A percentile compares a stretch with the other conserved stretches of the same genome.
Evolutionary conservation across 2,797 vertebrate genomes (phyloP).

Genomic region (Phataginus tetradactyla): DNA sequence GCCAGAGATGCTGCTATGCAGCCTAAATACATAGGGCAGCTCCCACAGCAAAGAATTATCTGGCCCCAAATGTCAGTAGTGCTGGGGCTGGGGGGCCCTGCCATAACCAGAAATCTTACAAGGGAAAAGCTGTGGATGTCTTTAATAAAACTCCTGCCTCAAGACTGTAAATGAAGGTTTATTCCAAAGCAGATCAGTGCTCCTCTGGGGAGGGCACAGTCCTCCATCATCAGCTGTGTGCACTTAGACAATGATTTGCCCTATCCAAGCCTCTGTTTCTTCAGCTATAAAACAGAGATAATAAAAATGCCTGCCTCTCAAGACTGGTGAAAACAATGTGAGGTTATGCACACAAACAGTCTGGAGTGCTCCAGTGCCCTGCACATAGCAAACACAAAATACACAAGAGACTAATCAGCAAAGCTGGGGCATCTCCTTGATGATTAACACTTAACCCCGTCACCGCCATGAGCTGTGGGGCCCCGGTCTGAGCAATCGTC

Average conservation of each 20-base stretch:
- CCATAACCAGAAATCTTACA: neutral
- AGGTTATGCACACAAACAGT: neutral
- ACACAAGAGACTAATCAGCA: neutral
- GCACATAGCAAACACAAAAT: neutral
- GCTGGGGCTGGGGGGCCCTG: neutral
- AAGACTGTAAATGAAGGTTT: neutral
- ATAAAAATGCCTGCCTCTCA: neutral
- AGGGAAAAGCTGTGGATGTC: neutral
- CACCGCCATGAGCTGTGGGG: rapidly evolving
- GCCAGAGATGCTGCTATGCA: neutral
- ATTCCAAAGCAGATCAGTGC: neutral
- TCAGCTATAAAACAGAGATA: neutral
- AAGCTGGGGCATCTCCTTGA: neutral
- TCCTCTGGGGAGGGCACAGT: neutral
- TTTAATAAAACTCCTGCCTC: neutral
- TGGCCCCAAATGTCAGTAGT: neutral
- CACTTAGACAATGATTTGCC: neutral
- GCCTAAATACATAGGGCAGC: neutral
- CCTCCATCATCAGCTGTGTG: rapidly evolving
- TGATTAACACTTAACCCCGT: rapidly evolving
- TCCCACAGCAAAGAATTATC: neutral
- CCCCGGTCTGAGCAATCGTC: rapidly evolving
- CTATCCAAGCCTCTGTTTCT: neutral
- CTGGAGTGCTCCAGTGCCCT: neutral
- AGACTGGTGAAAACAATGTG: neutral